Evolutionary conservation across 2,797 vertebrate genomes (phyloP).

Genomic region (Poecile montanus): DNA sequence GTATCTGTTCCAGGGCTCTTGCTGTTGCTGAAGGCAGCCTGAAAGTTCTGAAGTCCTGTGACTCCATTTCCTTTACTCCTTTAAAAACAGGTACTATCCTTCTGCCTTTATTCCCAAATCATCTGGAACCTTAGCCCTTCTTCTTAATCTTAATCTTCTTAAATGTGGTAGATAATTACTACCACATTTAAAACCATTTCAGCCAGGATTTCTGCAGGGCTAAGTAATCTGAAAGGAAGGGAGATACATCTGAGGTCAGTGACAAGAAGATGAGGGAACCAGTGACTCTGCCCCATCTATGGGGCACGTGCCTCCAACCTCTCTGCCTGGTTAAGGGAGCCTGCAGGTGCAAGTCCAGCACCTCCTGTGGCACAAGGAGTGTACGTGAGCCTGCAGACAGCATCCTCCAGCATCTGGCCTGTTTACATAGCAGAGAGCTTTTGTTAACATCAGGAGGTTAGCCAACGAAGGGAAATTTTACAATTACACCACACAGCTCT

Average conservation of each 20-base stretch:
- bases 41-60: background rate
- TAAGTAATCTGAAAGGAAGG: background rate
- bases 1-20: background rate
- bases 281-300: background rate
- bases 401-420: constrained; percentile 38
- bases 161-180: background rate
- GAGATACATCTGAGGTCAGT: background rate
- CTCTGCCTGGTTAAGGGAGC: background rate
- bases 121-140: background rate
- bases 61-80: background rate
- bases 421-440: constrained; percentile 48
- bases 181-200: background rate
- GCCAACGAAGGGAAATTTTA: constrained; percentile 55
- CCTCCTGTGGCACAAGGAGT: background rate
- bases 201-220: background rate
- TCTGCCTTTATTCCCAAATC: background rate
- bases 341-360: background rate
- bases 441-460: constrained; percentile 64
- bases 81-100: background rate
- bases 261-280: background rate
- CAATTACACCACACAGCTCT: constrained; percentile 64
- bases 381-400: constrained; percentile 33
- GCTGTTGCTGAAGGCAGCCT: background rate
- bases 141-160: background rate
- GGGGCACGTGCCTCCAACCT: background rate